phyloP scores from a whole-genome alignment of 2,888 invertebrate species.

The Coremacera marginata region DNA sequence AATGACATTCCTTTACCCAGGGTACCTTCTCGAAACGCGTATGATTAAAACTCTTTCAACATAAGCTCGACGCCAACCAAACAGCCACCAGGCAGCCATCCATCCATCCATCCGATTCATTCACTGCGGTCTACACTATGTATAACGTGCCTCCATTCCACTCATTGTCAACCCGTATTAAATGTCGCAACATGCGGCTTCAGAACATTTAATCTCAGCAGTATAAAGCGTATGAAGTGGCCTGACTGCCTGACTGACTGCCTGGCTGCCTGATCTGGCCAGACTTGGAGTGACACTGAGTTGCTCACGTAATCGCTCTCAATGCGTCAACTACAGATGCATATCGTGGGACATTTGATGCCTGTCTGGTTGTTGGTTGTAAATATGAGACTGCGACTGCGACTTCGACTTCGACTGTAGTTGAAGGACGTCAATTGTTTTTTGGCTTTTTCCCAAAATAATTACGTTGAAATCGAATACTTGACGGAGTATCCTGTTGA shows the following conservation, averaged over 20 bases:
- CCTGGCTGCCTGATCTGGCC: background rate
- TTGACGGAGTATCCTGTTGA: background rate
- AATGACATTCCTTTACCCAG: background rate
- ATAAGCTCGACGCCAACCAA: constrained; percentile 16
- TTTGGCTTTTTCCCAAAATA: constrained; percentile 17
- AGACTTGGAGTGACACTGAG: constrained; percentile 9
- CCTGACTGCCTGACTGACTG: background rate
- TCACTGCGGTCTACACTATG: background rate
- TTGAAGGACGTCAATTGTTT: background rate
- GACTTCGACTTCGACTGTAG: background rate
- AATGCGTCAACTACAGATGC: constrained; percentile 15
- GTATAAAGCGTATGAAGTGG: constrained; percentile 6
- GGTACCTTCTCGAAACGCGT: background rate
- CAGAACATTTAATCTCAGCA: constrained; percentile 28
- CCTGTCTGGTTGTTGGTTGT: constrained; percentile 6
- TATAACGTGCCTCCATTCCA: background rate
- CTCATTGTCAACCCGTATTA: constrained; percentile 29
- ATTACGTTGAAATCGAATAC: constrained; percentile 23
- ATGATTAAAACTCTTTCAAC: constrained; percentile 34
- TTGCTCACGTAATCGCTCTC: constrained; percentile 17
- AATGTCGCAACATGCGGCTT: constrained; percentile 25
- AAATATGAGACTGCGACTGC: background rate
- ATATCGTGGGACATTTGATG: constrained; percentile 25
- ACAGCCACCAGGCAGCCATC: background rate
- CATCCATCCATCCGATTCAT: background rate